Evolutionary conservation across 2,888 invertebrate species (phyloP), one percentile per base, ranked within the genome.

Genomic region (Zelleria hepariella): DNA sequence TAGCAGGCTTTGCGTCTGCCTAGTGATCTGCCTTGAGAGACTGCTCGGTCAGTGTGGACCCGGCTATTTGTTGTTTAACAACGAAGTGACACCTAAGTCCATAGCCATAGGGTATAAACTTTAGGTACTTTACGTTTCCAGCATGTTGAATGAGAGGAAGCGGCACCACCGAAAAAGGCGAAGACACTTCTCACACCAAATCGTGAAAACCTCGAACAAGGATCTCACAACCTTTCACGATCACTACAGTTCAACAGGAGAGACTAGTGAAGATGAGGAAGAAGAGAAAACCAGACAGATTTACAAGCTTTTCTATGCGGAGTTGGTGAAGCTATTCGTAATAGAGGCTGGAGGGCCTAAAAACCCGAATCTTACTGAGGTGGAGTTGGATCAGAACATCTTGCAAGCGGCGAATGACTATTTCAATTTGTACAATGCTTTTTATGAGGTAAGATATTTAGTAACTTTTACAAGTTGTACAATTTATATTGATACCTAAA

Each of bases 371-470:
- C 53, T 81, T 5, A 72, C 71, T 60, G 89, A 89, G 64, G 63
- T 74, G 5, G 85, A 83, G 64, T 65, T 89, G 47, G 83, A 89
- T 62, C 76, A 79, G 54, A 75, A 82, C 58, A 76, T 92, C 47
- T 73, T 90, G 53, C 62, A 78, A 42, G 78, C 90, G 24, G 81
- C 87, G 0, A 74, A 80, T 62, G 80, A 90, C 59, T 90, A 90
- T 62, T 87, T 90, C 47, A 82, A 82, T 51, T 83, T 91, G 2
- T 88, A 91, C 1, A 78, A 79, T 53, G 84, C 89, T 61, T 74
- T 93, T 10, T 89, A 90, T 62, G 87, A 90, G 75, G 93, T 92
- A 81, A 75, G 68, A 63, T 1, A n/a, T n/a, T n/a, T n/a, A n/a
- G n/a, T n/a, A n/a, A n/a, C n/a, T n/a, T n/a, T n/a, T n/a, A n/a